A percentile compares a stretch with the other conserved stretches of the same genome.
These are phyloP conservation scores for Rhopilema esculentum DNA, from an alignment of 30 jellyfish, hydroid and myxozoan genomes.

Conservation along the genomic window DNA sequence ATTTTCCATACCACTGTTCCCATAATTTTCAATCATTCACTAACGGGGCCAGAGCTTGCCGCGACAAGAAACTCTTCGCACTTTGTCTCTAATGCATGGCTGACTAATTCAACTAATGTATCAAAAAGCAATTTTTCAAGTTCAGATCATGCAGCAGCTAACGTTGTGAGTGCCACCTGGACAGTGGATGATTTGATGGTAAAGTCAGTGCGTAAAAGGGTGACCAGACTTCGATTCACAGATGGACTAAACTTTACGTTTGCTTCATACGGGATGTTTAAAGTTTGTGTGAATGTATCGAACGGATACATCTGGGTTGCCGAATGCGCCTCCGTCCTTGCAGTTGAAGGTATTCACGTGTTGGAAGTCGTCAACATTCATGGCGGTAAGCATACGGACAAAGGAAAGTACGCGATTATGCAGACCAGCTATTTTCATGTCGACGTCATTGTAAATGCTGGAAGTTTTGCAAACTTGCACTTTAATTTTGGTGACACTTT, in stretches of 20 bases:
- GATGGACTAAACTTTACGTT: conserved; percentile 26
- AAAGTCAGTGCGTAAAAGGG: conserved; percentile 37
- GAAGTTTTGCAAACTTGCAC: conserved; percentile 51
- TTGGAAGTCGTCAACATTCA: conserved; percentile 25
- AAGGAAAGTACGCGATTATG: conserved; percentile 44
- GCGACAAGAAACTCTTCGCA: conserved; percentile 1
- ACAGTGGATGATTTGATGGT: conserved; percentile 3
- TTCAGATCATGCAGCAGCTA: not conserved
- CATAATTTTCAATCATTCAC: conserved; percentile 13
- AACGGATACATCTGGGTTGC: conserved; percentile 17
- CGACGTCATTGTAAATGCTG: conserved; percentile 63
- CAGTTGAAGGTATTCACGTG: conserved; percentile 17
- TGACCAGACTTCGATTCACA: not conserved
- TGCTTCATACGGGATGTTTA: conserved; percentile 4
- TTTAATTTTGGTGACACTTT: conserved; percentile 60
- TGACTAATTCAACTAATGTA: not conserved
- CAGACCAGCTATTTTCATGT: conserved; percentile 7
- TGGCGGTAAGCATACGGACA: conserved; percentile 42
- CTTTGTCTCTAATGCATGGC: conserved; percentile 5
- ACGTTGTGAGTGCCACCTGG: conserved; percentile 17
- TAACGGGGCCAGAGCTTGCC: not conserved
- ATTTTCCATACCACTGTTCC: conserved; percentile 18
- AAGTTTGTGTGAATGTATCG: conserved; percentile 29
- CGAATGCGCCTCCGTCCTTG: conserved; percentile 27
- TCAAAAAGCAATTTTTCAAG: not conserved